Base-by-base conservation (phyloP, 2,113 vertebrate genomes). In the Mesembrinibis cayennensis region DNA sequence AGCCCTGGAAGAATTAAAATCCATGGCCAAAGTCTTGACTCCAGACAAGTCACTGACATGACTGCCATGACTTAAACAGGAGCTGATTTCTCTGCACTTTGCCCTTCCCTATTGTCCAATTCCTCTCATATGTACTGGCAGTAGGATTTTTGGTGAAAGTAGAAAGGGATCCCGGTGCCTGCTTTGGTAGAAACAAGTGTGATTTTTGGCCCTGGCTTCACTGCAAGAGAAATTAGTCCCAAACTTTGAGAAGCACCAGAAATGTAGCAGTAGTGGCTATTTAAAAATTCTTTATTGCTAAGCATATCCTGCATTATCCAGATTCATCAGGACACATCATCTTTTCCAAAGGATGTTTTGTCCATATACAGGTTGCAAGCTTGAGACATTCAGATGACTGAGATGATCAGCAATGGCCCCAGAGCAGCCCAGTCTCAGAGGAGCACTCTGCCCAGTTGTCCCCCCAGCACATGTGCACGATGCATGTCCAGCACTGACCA, bases 391-490 rank as follows among this genome's bases (percentile, higher is more conserved):
- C 16, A 16, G 47, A 7, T 30, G 70, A n/a, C 44, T 21, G 25
- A 34, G 49, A 40, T 7, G 21, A 50, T 25, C 32, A 25, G 23
- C 34, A 27, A 14, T 12, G 27, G 4, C 21, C 27, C 23, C 32
- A 56, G 32, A 20, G 21, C 34, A 44, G 49, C 58, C 58, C 21
- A 13, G 55, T 21, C 55, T 13, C 55, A 34, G 55, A 34, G 32
- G 21, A 44, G 47, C 55, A 19, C 32, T 12, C 55, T 8, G 32
- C 80, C 38, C 9, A 13, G 42, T 5, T 18, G 40, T 30, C 16
- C 50, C 38, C 42, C 2, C 23, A 38, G 42, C 69, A 42, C 30
- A 17, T 0, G 4, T 18, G 27, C 36, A 21, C 0, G 1, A 18
- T 1, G 34, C 38, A 6, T 11, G 6, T 15, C 87, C 70, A 25